Evolutionary conservation across 1,140 invertebrate species (phyloP), one percentile per base, ranked within the genome.

Genomic region (Cydia fagiglandana): DNA sequence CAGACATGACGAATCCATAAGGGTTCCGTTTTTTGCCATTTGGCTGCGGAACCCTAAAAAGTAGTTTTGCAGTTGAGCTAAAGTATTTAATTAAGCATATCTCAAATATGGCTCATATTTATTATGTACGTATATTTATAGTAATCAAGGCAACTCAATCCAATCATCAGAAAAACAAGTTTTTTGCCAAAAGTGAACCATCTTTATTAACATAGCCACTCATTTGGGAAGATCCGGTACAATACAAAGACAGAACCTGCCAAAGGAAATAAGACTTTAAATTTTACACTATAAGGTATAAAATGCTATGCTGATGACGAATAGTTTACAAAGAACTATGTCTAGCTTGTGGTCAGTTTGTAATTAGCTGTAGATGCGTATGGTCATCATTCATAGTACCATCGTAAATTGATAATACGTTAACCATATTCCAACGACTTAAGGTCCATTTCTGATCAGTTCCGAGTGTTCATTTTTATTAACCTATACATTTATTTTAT

Each of bases 111-210:
- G n/a, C n/a, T n/a, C n/a, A n/a, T n/a, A n/a, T n/a, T n/a, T n/a
- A n/a, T n/a, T n/a, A n/a, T n/a, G n/a, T n/a, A n/a, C n/a, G n/a
- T n/a, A n/a, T n/a, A n/a, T n/a, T n/a, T n/a, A n/a, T n/a, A n/a
- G n/a, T n/a, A n/a, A 61, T 61, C 56, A 24, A 20, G 53, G 0
- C n/a, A 61, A n/a, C n/a, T 20, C 24, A 24, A 24, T 61, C 13
- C 0, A 61, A 24, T 61, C 56, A 61, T 7, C 17, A 20, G 3
- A 24, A 61, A 61, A 61, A 24, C 20, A 3, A 0, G n/a, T 38
- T 38, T 70, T 45, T 70, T 38, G 66, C n/a, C n/a, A 38, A 45
- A 61, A 45, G 66, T 70, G 66, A 70, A 34, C 66, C 66, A n/a
- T 70, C 66, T 70, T 41, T 41, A 70, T 41, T 38, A 70, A 38